Base-by-base conservation (phyloP, 2,113 vertebrate genomes). In the Platycercus adscitus region DNA sequence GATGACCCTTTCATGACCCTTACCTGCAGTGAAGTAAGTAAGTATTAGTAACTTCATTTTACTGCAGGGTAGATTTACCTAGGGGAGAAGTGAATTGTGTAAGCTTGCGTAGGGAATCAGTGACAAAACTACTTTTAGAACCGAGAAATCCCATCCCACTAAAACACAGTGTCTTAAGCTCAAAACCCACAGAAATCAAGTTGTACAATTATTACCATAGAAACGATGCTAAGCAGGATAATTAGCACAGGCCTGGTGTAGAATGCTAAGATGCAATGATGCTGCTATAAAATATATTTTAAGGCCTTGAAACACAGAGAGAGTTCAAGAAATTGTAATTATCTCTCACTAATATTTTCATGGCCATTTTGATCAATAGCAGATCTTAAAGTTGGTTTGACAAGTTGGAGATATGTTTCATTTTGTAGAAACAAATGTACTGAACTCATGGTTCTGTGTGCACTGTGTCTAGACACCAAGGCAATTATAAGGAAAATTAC, bases 341-440 rank as follows among this genome's bases (percentile, higher is more conserved):
- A 89, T 64, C 23, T 26, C 31, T 81, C 26, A 31, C 69, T 89
- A 85, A 66, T 46, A 65, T 58, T 81, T 89, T 91, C 89, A 69
- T 70, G 56, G n/a, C 7, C n/a, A 53, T 86, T 95, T 93, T 89
- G 43, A 86, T 87, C 53, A 87, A 83, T 72, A 88, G n/a, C n/a
- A 73, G 46, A 21, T 65, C 33, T 85, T 88, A 58, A 89, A 84
- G 46, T 25, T 73, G 37, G 77, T 86, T 83, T 88, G 68, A 93
- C 81, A 83, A 72, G 55, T 25, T 60, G 14, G 43, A 70, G 29
- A 65, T 78, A 76, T 46, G 39, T 84, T 91, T 91, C 4, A 3
- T 95, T 94, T 94, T 77, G 86, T 61, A 84, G 86, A 91, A 95
- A 95, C 73, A 93, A 96, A 91, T 93, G 75, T 87, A 89, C 83